Base-by-base conservation (phyloP, 2,113 vertebrate genomes). In the Piaya cayana region DNA sequence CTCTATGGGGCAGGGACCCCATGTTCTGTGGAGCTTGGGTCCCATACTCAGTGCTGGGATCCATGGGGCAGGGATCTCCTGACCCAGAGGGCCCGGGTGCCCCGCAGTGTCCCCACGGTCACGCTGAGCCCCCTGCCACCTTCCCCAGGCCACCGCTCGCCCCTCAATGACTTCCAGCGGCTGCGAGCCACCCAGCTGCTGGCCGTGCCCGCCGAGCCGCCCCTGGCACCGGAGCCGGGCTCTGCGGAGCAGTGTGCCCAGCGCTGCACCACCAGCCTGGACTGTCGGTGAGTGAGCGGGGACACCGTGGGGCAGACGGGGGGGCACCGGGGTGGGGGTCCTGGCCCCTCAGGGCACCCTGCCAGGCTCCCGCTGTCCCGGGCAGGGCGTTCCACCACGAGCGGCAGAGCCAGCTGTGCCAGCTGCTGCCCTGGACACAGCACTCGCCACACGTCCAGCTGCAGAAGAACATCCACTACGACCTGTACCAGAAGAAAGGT, bases 401-500 rank as follows among this genome's bases (percentile, higher is more conserved):
- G 78, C 97, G 96, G 15, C 99, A 98, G 82, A 98, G 98, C 12
- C 85, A 93, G 1, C 71, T 96, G 70, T 99, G 99, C 96, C 99
- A 99, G 70, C 98, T 99, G 72, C 97, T 99, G 82, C 97, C 98
- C 16, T 98, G 99, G 98, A 99, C 99, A 75, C 98, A 98, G 26
- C 93, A 99, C 58, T 99, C 98, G 0, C 96, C 93, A 55, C 96
- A 69, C 6, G 96, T 98, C 8, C 97, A 96, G 53, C 97, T 99
- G 89, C 98, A 98, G 96, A 99, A 98, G 56, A 99, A 99, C 12
- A 98, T 98, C 21, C 98, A 97, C 97, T 99, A 98, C 36, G 98
- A 99, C 93, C 98, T 99, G 63, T 99, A 99, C 79, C 99, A 99
- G 95, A 99, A 99, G 96, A 99, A 99, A 98, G 98, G 99, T 98